Base-by-base conservation (phyloP, 1,140 invertebrate genomes). In the Rhyacophila brunnea region DNA sequence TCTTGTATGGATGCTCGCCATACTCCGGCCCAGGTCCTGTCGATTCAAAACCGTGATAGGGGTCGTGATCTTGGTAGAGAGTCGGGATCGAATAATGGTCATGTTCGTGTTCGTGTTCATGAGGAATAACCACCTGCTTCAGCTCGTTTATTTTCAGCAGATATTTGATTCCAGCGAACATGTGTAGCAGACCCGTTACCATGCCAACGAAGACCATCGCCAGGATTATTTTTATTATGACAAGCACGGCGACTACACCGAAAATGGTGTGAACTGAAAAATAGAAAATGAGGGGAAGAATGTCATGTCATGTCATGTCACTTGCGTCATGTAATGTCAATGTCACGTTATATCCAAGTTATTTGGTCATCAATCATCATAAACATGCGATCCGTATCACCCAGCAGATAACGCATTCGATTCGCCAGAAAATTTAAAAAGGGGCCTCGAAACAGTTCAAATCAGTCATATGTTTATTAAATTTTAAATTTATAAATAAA, bases 161-260 rank as follows among this genome's bases (percentile, higher is more conserved):
- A 40, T 58, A 42, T 54, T 65, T 65, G 15, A 62, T 52, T 10
- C 63, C 51, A 9, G 38, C 52, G 14, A 65, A 65, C 51, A 58
- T 43, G 44, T 65, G 56, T 7, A 56, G 28, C 9, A 62, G 14
- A 2, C 17, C 35, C 11, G 42, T 45, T 14, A 65, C 14, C 50
- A 53, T 59, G 7, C 51, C 59, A 7, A 62, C 46, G 32, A 65
- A 59, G 1, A 36, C 18, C 3, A 62, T 59, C 1, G 47, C 64
- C 17, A 65, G 52, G 19, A 60, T 13, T n/a, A 65, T 50, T 45
- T 65, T 65, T 23, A 65, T 59, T n/a, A 65, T 57, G 3, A 58
- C 52, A 4, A 65, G 38, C 6, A 34, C 32, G 9, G 51, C 43
- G 0, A 56, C 51, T 14, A 58, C 19, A 3, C 49, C 59, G 19